Evolutionary conservation across 1,140 invertebrate genomes (phyloP), one percentile per base, ranked within the genome.

Genomic region (Trachymyrmex septentrionalis): DNA sequence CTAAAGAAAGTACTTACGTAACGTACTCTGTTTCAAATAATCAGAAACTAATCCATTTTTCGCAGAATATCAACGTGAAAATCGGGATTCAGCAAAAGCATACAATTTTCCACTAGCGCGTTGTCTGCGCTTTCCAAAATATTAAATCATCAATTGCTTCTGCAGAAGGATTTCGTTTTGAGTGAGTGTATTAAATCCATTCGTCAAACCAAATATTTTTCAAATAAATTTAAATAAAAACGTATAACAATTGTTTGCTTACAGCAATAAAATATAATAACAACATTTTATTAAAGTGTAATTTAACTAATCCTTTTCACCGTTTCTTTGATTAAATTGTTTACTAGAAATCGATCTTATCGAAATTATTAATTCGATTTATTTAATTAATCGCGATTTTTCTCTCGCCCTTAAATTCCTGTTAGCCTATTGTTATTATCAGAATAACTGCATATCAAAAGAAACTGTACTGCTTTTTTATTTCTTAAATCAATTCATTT

Each of bases 111-210:
- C 55, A 48, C 19, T 16, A 34, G n/a, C n/a, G 55, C 5, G 3
- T 59, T 48, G 27, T 59, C 44, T 30, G 7, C 21, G 16, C 44
- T 73, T 59, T 27, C 34, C 53, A 50, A 61, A 75, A 84, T 75
- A 84, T 75, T 84, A 63, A 81, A 73, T 81, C 55, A 82, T 61
- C 38, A 61, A 84, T 75, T 27, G 34, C 21, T 71, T 59, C 24
- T 44, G 3, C 53, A 16, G 16, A 48, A 48, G 14, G 19, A 19
- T 59, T 73, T 72, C 19, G 34, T 61, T 82, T 19, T 10, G 66
- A 48, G 16, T 5, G 21, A 12, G 67, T 71, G 9, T 44, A 59
- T 78, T n/a, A 30, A 73, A 82, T 59, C 34, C 21, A 61, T 73
- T 82, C 21, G 1, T 48, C 21, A 59, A 38, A 59, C 9, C 50